Evolutionary conservation across 2,888 invertebrate species (phyloP), one percentile per base, ranked within the genome.

Genomic region (Anorthoa munda): DNA sequence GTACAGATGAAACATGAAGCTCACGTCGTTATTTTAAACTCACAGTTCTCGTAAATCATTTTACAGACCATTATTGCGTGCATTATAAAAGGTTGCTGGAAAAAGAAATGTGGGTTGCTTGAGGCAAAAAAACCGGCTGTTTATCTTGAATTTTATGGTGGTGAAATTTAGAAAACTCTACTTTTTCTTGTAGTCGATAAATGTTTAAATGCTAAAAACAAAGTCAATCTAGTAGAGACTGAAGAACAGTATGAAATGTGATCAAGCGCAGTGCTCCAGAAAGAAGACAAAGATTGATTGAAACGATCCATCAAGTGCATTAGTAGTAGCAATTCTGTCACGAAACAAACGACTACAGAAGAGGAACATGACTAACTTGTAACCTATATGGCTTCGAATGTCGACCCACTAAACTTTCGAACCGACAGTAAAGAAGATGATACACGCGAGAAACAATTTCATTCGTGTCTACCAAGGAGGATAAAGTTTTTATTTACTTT

Each of bases 361-460:
- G 78, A 72, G 78, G 67, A 61, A 26, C 72, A 77, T 82, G 67
- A 79, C 82, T 77, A 77, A 79, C 78, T 66, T 64, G 72, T 82
- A 82, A 78, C 79, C 79, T 78, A 80, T 80, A 82, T 82, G 79
- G 65, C 82, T 78, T 72, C 65, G 45, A 50, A 72, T 82, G 66
- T 59, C 82, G 82, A 68, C 79, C 79, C 59, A 80, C 53, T 82
- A 78, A 80, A 72, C 82, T 82, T 80, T 78, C 65, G n/a, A 79
- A 58, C 72, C 17, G 72, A 53, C 68, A 66, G 23, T 59, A 66
- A 81, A 58, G 46, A 64, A 63, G 63, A 67, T 61, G 56, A 78
- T 79, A 65, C 65, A 65, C 23, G n/a, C 60, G 31, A 61, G 60
- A 72, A 77, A 53, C 64, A 45, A 71, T 77, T 82, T 77, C 48